Conservation (phyloP, 2,888 invertebrate genomes). For the Hydriomena furcata region DNA sequence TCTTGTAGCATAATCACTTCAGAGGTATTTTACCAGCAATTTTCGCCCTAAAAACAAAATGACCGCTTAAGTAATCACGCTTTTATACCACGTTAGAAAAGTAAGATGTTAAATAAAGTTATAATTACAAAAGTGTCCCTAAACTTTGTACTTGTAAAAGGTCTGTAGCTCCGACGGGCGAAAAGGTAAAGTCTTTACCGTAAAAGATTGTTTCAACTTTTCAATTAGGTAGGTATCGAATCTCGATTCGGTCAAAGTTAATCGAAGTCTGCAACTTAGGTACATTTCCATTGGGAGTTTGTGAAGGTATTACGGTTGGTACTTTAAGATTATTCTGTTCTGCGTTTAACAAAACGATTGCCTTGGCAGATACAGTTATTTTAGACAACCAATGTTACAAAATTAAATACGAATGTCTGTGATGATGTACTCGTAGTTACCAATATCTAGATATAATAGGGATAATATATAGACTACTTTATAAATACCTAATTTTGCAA, state of each 20-base stretch:
- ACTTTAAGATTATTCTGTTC: constrained; percentile 3
- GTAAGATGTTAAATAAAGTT: constrained; percentile 30
- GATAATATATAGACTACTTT: too few species aligned
- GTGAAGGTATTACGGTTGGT: constrained; percentile 19
- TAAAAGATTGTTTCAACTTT: constrained; percentile 53
- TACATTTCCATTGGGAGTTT: constrained; percentile 38
- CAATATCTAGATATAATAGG: too few species aligned
- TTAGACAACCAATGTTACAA: too few species aligned
- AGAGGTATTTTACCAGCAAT: too few species aligned
- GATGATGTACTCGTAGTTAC: too few species aligned
- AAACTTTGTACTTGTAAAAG: constrained; percentile 30
- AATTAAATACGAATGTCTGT: too few species aligned
- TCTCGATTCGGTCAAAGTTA: constrained; percentile 53
- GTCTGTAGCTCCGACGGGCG: constrained; percentile 26
- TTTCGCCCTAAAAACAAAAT: too few species aligned
- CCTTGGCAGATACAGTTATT: too few species aligned
- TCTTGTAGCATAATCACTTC: too few species aligned
- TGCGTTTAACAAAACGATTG: background rate
- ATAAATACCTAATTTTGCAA: too few species aligned
- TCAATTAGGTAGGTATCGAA: constrained; percentile 60
- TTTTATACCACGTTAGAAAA: constrained; percentile 6
- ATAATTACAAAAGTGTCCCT: constrained; percentile 36
- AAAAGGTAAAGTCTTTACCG: constrained; percentile 30
- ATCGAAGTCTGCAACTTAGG: constrained; percentile 48
- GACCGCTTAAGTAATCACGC: too few species aligned